phyloP scores from a whole-genome alignment of 1,140 invertebrate species.

The Bombus haemorrhoidalis region DNA sequence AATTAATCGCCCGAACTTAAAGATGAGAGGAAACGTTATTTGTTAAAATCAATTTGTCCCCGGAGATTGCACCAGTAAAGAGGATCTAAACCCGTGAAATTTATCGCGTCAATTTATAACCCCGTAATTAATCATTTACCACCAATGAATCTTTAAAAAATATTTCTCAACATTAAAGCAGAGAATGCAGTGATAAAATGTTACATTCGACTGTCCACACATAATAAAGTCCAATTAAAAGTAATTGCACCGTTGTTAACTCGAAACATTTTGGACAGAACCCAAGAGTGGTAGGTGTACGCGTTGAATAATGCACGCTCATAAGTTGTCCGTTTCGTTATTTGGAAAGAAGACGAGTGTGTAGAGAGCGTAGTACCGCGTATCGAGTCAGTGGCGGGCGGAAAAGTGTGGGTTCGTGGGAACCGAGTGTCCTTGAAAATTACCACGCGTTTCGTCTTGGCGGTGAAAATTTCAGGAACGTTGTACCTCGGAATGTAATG shows the following conservation, averaged over 20 bases:
- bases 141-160: background rate
- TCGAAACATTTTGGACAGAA: background rate
- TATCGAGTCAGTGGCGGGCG: background rate
- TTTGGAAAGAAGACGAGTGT: background rate
- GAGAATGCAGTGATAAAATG: background rate
- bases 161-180: background rate
- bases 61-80: background rate
- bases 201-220: background rate
- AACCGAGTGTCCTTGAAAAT: conserved; percentile 35
- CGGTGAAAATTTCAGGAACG: conserved; percentile 32
- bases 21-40: background rate
- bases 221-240: conserved; percentile 4
- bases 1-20: background rate
- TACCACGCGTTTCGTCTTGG: conserved; percentile 27
- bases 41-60: background rate
- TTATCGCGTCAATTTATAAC: background rate
- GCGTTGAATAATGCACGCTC: background rate
- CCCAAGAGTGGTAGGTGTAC: background rate
- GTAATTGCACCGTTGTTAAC: conserved; percentile 4
- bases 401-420: background rate
- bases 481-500: background rate
- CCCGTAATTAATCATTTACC: background rate
- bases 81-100: too few relatives aligned
- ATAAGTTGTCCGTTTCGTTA: background rate
- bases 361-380: background rate